These are phyloP conservation scores for Alethe diademata DNA, from an alignment of 2,113 vertebrate genomes.

Conservation along the genomic window DNA sequence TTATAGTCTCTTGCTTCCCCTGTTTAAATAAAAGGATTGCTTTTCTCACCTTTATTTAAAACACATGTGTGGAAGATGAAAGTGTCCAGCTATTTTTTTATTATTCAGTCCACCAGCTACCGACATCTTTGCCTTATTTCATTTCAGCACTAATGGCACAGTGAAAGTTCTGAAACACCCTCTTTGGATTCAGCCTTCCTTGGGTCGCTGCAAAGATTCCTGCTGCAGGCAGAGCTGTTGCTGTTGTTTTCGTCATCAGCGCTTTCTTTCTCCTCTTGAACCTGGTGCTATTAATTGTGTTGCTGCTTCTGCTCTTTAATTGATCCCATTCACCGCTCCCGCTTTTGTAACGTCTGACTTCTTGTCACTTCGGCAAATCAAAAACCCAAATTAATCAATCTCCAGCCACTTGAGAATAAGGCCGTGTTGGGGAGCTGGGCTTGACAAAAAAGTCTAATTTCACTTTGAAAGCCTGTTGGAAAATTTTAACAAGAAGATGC, in stretches of 20 bases:
- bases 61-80: conserved; percentile 66
- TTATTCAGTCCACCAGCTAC: conserved; percentile 63
- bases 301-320: conserved; percentile 66
- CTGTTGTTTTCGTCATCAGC: conserved; percentile 68
- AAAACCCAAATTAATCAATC: conserved; percentile 70
- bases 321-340: conserved; percentile 48
- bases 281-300: conserved; percentile 62
- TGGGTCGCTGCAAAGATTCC: conserved; percentile 54
- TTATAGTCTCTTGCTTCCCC: conserved; percentile 58
- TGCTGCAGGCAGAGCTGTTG: conserved; percentile 66
- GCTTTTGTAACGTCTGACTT: conserved; percentile 60
- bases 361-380: conserved; percentile 59
- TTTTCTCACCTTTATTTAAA: conserved; percentile 69
- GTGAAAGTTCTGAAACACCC: conserved; percentile 59
- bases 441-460: conserved; percentile 69
- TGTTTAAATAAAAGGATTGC: conserved; percentile 68
- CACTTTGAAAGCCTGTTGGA: conserved; percentile 71
- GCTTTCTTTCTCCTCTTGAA: conserved; percentile 40
- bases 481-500: conserved; percentile 71
- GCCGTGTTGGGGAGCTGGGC: conserved; percentile 45
- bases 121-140: conserved; percentile 64
- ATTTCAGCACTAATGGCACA: conserved; percentile 55
- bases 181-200: conserved; percentile 58
- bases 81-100: conserved; percentile 70
- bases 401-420: conserved; percentile 65